Evolutionary conservation across 2,113 vertebrate genomes (phyloP).

Genomic region (Hippocampus comes): DNA sequence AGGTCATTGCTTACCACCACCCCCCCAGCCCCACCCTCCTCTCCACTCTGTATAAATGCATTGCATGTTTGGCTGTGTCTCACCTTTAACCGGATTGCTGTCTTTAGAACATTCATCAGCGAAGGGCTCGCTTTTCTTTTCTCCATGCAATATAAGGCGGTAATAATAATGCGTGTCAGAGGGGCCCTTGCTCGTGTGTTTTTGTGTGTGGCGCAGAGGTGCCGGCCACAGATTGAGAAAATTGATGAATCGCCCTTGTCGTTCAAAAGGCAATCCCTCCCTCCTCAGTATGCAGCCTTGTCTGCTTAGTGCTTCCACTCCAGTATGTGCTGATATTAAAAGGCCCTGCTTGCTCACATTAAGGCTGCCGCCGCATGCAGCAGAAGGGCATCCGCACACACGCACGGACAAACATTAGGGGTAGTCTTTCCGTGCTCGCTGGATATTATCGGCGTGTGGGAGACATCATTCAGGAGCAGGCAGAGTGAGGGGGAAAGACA

Average conservation of each 20-base stretch:
- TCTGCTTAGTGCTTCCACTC: slow-evolving; percentile 66
- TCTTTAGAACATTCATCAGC: slow-evolving; percentile 67
- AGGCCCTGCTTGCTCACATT: slow-evolving; percentile 74
- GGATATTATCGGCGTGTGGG: slow-evolving; percentile 69
- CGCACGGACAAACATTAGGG: slow-evolving; percentile 63
- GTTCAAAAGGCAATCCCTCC: slow-evolving; percentile 75
- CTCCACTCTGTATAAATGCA: slow-evolving; percentile 48
- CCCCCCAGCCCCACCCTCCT: not conserved
- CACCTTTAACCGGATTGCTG: slow-evolving; percentile 66
- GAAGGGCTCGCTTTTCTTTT: slow-evolving; percentile 59
- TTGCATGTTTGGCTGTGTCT: slow-evolving; percentile 70
- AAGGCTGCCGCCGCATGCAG: slow-evolving; percentile 49
- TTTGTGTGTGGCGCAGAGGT: slow-evolving; percentile 45
- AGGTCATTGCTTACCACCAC: slow-evolving; percentile 38
- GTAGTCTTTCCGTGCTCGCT: slow-evolving; percentile 63
- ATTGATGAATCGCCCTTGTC: slow-evolving; percentile 72
- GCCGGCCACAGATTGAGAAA: slow-evolving; percentile 69
- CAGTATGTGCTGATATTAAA: slow-evolving; percentile 75
- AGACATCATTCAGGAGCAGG: slow-evolving; percentile 65
- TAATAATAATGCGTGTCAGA: slow-evolving; percentile 63
- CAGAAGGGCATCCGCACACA: slow-evolving; percentile 30
- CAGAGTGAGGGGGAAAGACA: slow-evolving; percentile 45
- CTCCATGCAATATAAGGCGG: slow-evolving; percentile 59
- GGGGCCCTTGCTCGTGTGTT: slow-evolving; percentile 19
- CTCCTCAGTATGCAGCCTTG: slow-evolving; percentile 77